Base-by-base conservation (phyloP, 2,113 vertebrate species). In the Columba janthina region DNA sequence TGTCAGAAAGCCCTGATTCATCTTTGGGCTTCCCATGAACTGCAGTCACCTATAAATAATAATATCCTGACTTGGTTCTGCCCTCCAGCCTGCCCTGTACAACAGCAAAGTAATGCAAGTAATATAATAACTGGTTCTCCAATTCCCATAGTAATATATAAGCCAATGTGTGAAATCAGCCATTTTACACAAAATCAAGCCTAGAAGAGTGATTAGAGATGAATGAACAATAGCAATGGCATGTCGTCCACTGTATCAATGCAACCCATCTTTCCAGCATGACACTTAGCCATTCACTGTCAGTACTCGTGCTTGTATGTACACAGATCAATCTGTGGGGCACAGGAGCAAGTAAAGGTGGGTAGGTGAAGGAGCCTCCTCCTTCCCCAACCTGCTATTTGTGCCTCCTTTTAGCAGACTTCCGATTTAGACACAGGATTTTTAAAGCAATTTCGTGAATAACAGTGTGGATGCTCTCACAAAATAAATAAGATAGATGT, bases 401-500 rank as follows among this genome's bases (percentile, higher is more conserved):
- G 15, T 70, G 42, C 42, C 20, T 91, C 6, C 4, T 21, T 84
- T 61, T 66, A 58, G 31, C 21, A 58, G 42, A 31, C 31, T 81
- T 86, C 11, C 36, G 31, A 29, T 81, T 74, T 64, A 73, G 22
- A 80, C 13, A 34, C 3, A 29, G 11, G 48, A 34, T 53, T 89
- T 93, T 69, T 85, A 69, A 82, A 82, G 19, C 34, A 88, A 53
- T 69, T 40, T 24, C 75, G 61, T 85, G 61, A 75, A 51, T 72
- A 67, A 32, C 1, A 20, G 9, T 34, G 24, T 69, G 67, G 53
- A 56, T 32, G 4, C 62, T 81, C 19, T 48, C 38, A 29, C 42
- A 69, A 95, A 44, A 15, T 3, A 25, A 82, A 75, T 0, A 10
- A 78, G 72, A 51, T 15, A 84, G 69, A 70, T 31, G 6, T 40